Evolutionary conservation across 2,888 invertebrate genomes (phyloP).

Genomic region (Ypsolopha scabrella): DNA sequence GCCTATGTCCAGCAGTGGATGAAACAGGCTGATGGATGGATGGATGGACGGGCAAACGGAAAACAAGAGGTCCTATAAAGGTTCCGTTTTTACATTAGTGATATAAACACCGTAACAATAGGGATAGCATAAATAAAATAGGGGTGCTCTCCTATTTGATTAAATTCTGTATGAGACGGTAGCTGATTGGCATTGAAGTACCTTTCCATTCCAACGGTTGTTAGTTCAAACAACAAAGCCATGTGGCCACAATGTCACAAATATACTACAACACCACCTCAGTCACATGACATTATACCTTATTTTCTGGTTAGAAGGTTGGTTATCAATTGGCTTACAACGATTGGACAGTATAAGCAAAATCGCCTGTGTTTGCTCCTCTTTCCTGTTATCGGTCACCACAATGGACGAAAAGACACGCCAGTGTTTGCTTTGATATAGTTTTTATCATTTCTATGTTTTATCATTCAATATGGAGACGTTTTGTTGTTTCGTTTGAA

Average conservation of each 20-base stretch:
- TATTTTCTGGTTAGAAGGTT: neutral
- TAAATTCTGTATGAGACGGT: too few relatives aligned
- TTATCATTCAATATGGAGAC: conserved; percentile 18
- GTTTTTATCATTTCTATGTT: conserved; percentile 22
- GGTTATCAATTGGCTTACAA: neutral
- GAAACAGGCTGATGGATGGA: too few relatives aligned
- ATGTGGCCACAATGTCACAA: neutral
- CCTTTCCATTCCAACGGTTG: neutral
- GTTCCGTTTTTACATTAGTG: too few relatives aligned
- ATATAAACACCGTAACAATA: too few relatives aligned
- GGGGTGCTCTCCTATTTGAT: too few relatives aligned
- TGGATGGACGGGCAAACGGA: too few relatives aligned
- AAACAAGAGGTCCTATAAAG: too few relatives aligned
- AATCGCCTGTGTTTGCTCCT: conserved; percentile 9
- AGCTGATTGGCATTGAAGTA: neutral
- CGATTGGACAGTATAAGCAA: neutral
- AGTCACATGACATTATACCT: too few relatives aligned
- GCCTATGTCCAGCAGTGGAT: too few relatives aligned
- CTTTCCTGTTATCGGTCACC: conserved; percentile 24
- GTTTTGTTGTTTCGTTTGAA: neutral
- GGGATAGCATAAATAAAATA: too few relatives aligned
- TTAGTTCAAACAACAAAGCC: neutral
- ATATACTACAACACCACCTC: too few relatives aligned
- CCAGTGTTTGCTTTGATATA: conserved; percentile 22
- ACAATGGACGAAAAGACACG: conserved; percentile 25